Percentiles rank a stretch among this genome's conserved stretches.
Evolutionary conservation across 2,113 vertebrate genomes (phyloP).

Genomic region (Sus scrofa): DNA sequence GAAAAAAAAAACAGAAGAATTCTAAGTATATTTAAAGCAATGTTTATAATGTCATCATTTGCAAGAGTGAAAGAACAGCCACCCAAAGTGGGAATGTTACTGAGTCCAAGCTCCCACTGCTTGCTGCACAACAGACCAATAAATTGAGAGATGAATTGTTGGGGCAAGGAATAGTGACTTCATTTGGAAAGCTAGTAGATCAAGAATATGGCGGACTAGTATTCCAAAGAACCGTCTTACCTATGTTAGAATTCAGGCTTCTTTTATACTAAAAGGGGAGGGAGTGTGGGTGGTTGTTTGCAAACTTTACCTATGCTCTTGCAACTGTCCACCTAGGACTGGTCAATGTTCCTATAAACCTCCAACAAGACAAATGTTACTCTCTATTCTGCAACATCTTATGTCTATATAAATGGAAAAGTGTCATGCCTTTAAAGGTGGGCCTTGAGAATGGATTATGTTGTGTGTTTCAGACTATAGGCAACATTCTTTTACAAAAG

Average conservation of each 20-base stretch:
- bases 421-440: neutral
- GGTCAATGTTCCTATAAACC: neutral
- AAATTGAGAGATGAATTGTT: neutral
- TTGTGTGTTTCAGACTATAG: neutral
- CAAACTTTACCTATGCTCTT: neutral
- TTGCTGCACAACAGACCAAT: neutral
- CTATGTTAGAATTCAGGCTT: neutral
- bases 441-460: neutral
- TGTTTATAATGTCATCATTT: conserved; percentile 27
- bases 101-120: neutral
- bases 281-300: neutral
- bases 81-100: neutral
- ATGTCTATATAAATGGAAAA: neutral
- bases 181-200: neutral
- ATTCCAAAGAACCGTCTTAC: neutral
- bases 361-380: neutral
- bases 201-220: neutral
- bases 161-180: neutral
- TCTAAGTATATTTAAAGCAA: neutral
- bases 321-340: neutral
- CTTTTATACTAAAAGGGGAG: neutral
- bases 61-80: neutral
- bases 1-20: conserved; percentile 6
- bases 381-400: neutral
- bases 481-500: neutral